Base-by-base conservation (phyloP, 2,797 vertebrate species). In the Craterocephalus amniculus region DNA sequence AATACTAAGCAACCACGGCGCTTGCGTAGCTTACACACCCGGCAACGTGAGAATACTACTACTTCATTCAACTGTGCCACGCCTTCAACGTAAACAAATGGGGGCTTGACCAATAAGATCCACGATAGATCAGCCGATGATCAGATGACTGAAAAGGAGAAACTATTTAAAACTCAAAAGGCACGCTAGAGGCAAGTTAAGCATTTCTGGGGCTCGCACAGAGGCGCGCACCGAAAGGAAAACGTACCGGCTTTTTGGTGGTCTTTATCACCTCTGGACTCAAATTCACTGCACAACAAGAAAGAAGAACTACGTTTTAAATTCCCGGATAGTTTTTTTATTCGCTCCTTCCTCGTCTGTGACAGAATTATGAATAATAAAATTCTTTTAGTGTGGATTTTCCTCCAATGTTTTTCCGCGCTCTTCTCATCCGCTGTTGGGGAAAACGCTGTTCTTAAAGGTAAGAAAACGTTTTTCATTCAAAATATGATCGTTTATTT, bases 151-250 rank as follows among this genome's bases (percentile, higher is more conserved):
- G 63, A 85, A 78, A 84, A 69, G 83, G 82, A 58, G 83, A 90
- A 91, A 91, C 87, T 94, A 94, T 95, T 94, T 95, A 95, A 95
- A 94, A 92, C 88, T 91, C 81, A 90, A 94, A 93, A 91, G 91
- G 89, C 81, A 76, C 80, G 71, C 67, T 55, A 20, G 66, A 58
- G 22, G 73, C 71, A 67, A 58, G 84, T 91, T 60, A 86, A 72
- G 83, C 84, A 81, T 83, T 85, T 72, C 45, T 48, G 51, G 35
- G 73, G 62, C 70, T 31, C 71, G 71, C 48, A 4, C 20, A 52
- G 38, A 1, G 60, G 54, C 59, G 63, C 76, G 62, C 80, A 64
- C 58, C 63, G 32, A 22, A 68, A 67, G 74, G 70, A 43, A 13
- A 14, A 43, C 79, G 75, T 78, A 36, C 35, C 48, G 74, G 72